Evolutionary conservation across 1,140 invertebrate species (phyloP).

Genomic region (Polypedilum vanderplanki): DNA sequence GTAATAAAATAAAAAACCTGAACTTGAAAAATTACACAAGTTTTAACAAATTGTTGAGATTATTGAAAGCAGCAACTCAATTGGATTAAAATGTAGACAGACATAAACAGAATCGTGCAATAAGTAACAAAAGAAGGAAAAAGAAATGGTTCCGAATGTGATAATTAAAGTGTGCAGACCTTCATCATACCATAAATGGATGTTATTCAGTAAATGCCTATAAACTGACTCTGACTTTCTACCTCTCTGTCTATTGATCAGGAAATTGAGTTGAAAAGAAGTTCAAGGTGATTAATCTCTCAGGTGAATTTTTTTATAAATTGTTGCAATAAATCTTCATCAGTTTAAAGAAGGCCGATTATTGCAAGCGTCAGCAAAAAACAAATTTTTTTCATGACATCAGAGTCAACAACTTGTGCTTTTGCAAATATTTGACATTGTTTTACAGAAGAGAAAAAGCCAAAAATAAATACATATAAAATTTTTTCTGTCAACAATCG

Average conservation of each 20-base stretch:
- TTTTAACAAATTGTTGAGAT: no score
- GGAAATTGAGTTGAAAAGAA: background rate
- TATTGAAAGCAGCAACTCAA: no score
- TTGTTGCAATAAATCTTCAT: constrained; percentile 19
- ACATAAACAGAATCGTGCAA: no score
- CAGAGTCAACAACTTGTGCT: background rate
- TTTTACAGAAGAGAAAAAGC: background rate
- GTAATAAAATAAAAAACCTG: no score
- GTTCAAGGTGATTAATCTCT: constrained; percentile 4
- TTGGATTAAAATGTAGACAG: no score
- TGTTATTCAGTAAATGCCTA: background rate
- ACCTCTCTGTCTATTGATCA: background rate
- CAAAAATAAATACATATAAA: no score
- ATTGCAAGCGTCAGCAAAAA: background rate
- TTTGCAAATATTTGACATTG: background rate
- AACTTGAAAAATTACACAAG: no score
- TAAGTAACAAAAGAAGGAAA: background rate
- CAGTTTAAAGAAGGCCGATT: background rate
- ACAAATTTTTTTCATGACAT: background rate
- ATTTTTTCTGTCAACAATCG: no score
- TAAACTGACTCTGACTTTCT: background rate
- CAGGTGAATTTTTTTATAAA: background rate
- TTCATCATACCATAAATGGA: constrained; percentile 8
- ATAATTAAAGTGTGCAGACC: background rate
- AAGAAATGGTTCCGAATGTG: background rate